Evolutionary conservation across 2,797 vertebrate species (phyloP), one percentile per base, ranked within the genome.

Genomic region (Poecilia velifera): DNA sequence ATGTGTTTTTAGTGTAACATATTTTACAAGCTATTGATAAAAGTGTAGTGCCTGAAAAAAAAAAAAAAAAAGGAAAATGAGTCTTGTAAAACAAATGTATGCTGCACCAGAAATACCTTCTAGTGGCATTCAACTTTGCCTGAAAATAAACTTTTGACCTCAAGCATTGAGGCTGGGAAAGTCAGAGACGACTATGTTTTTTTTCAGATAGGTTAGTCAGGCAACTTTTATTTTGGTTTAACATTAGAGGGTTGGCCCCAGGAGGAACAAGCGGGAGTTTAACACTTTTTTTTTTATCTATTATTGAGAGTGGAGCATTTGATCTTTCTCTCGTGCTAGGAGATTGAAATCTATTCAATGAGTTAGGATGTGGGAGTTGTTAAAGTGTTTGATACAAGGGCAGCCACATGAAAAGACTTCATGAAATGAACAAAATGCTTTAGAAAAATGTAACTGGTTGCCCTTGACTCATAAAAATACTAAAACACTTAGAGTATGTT

Each of bases 391-490:
- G 39, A 39, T 74, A 28, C 0, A n/a, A 73, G n/a, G 3, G 31
- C 55, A 78, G 73, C 71, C 51, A 34, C 47, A 64, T 79, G 39
- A 81, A 88, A 73, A 47, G 36, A 66, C 57, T 16, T 47, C 20
- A 39, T 28, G 0, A 14, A 68, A 34, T 80, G 78, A 82, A 68
- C 76, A 79, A 86, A 77, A 53, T 73, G 41, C 71, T 36, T 46
- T 41, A 47, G 59, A 72, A 72, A 82, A 76, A 20, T 39, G 31
- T 68, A 39, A 77, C 28, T 73, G 66, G 34, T 73, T 18, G 2
- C 74, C 55, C 41, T 34, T 59, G 45, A 79, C 73, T 36, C 22
- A 73, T 81, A 72, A 62, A 59, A 62, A 62, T 62, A 28, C 57
- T 34, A 82, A 73, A 66, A 68, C 31, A 46, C 72, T 59, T 68